A percentile compares a stretch with the other conserved stretches of the same genome.
These are phyloP conservation scores for Oxygymnocypris stewartii DNA, from an alignment of 2,113 vertebrate genomes.

Conservation along the genomic window DNA sequence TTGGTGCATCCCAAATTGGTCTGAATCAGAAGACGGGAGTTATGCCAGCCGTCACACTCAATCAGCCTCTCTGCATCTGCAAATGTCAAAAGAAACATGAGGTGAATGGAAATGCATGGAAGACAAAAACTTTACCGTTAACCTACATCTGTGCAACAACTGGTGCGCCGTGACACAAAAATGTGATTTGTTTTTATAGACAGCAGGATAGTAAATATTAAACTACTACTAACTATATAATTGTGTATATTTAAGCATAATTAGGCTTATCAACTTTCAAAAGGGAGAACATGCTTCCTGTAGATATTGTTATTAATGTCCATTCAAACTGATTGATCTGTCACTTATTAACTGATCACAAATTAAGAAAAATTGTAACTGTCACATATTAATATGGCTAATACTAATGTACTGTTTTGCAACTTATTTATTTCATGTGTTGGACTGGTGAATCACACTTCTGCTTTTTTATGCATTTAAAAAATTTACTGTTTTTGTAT, in stretches of 20 bases:
- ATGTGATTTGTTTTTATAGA: not conserved
- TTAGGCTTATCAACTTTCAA: not conserved
- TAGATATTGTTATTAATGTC: not conserved
- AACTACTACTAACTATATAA: not conserved
- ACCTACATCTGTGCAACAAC: not conserved
- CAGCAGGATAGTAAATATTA: not conserved
- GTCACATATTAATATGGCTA: not conserved
- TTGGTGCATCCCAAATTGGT: conserved; percentile 48
- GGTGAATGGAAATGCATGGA: conserved; percentile 46
- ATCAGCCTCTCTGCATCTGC: conserved; percentile 53
- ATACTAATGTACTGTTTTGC: not conserved
- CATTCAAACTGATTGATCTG: not conserved
- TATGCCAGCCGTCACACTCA: conserved; percentile 51
- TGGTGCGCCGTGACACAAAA: not conserved
- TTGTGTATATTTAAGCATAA: not conserved
- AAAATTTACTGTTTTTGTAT: not conserved
- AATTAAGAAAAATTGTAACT: not conserved
- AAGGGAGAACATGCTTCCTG: not conserved
- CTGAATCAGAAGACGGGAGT: conserved; percentile 40
- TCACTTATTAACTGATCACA: not conserved
- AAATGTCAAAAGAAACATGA: conserved; percentile 53
- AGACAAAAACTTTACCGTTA: conserved; percentile 8
- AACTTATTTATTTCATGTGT: not conserved
- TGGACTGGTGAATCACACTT: not conserved
- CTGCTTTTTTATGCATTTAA: not conserved